Percentiles rank a stretch among this genome's conserved stretches.
Evolutionary conservation across 37 sponge, comb jelly and placozoan species (phyloP).

Genomic region (Eunapius fragilis): DNA sequence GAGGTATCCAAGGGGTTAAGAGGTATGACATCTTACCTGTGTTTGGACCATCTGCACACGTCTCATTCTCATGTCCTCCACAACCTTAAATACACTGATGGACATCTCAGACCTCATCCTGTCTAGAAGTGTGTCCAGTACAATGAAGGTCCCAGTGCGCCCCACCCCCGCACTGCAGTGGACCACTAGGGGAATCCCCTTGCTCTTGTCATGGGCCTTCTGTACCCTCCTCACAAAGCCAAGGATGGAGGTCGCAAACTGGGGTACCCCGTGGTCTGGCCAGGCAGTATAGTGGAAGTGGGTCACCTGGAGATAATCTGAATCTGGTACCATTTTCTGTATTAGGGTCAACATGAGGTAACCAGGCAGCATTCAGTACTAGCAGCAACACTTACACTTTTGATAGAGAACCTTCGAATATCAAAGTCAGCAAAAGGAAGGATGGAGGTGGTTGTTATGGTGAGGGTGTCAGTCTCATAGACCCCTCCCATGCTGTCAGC

Average conservation of each 20-base stretch:
- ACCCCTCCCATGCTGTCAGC: slow-evolving; percentile 72
- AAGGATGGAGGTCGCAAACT: slow-evolving; percentile 82
- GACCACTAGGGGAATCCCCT: slow-evolving; percentile 56
- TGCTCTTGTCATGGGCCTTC: slow-evolving; percentile 48
- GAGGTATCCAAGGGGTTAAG: neutral
- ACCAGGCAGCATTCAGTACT: neutral
- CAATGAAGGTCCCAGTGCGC: slow-evolving; percentile 82
- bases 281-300: slow-evolving; percentile 68
- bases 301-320: slow-evolving; percentile 42
- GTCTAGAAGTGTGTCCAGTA: slow-evolving; percentile 78
- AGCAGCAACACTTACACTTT: slow-evolving; percentile 31
- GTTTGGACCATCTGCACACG: slow-evolving; percentile 81
- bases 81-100: slow-evolving; percentile 67
- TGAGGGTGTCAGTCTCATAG: slow-evolving; percentile 13
- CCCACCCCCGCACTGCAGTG: slow-evolving; percentile 95
- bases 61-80: slow-evolving; percentile 55
- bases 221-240: slow-evolving; percentile 74
- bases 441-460: slow-evolving; percentile 51
- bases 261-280: slow-evolving; percentile 88
- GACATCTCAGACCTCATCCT: slow-evolving; percentile 39
- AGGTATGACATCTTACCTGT: slow-evolving; percentile 68
- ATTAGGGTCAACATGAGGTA: neutral
- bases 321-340: slow-evolving; percentile 12
- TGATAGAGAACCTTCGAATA: slow-evolving; percentile 56
- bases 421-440: slow-evolving; percentile 77